phyloP scores from a whole-genome alignment of 2,888 invertebrate species.

The Drosophila mercatorum region DNA sequence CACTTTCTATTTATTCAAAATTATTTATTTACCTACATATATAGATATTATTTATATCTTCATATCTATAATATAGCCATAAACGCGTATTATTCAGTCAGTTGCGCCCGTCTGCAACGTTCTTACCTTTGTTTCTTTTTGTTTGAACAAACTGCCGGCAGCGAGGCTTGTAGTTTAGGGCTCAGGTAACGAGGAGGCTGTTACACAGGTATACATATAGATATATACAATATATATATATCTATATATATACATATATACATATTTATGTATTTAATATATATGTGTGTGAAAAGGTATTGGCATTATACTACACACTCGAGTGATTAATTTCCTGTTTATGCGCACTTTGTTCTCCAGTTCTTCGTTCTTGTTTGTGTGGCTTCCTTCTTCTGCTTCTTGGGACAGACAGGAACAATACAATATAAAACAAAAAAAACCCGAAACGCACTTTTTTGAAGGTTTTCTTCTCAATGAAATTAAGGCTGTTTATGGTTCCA shows the following conservation, averaged over 20 bases:
- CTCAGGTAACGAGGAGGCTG: conserved; percentile 42
- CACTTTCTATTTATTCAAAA: too few species aligned
- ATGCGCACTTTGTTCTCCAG: conserved; percentile 54
- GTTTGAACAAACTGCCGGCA: conserved; percentile 46
- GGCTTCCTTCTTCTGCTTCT: conserved; percentile 52
- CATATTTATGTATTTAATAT: conserved; percentile 8
- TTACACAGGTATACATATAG: conserved; percentile 19
- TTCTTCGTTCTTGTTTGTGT: conserved; percentile 63
- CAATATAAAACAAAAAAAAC: conserved; percentile 14
- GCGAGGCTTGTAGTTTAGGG: conserved; percentile 33
- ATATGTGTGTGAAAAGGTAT: conserved; percentile 50
- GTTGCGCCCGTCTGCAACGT: too few species aligned
- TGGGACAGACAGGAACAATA: conserved; percentile 28
- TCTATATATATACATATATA: conserved; percentile 8
- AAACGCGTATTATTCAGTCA: background rate
- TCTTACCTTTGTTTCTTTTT: conserved; percentile 8
- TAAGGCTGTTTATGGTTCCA: conserved; percentile 6
- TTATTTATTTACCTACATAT: too few species aligned
- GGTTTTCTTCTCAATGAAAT: conserved; percentile 66
- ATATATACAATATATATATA: background rate
- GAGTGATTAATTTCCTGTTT: conserved; percentile 80
- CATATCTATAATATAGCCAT: background rate
- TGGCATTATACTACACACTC: conserved; percentile 63
- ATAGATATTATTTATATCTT: too few species aligned
- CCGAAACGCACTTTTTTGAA: conserved; percentile 46